These are phyloP conservation scores for Syngnathus typhle DNA, from an alignment of 2,113 vertebrate genomes.

Conservation along the genomic window DNA sequence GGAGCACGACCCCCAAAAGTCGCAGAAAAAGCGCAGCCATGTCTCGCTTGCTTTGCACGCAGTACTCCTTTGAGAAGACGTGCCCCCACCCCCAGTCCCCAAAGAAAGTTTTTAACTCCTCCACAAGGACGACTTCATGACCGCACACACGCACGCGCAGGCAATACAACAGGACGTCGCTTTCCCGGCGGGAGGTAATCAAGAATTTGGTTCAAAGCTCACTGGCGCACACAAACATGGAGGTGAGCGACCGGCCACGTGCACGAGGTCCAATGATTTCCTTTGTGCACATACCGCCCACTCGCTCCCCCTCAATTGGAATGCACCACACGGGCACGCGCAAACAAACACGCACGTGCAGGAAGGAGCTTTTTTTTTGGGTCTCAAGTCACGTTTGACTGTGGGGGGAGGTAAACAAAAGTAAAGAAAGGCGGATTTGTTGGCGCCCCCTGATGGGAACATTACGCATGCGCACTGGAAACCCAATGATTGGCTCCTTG, in stretches of 20 bases:
- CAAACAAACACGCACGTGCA: background rate
- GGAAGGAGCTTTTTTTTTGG: background rate
- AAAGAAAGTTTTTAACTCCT: background rate
- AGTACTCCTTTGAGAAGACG: background rate
- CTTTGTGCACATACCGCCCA: background rate
- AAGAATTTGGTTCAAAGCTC: background rate
- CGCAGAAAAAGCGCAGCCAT: background rate
- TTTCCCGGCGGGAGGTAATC: background rate
- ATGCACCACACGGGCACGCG: background rate
- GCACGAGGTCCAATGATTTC: background rate
- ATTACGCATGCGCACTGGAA: background rate
- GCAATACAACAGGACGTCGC: background rate
- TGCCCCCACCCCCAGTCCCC: too few relatives aligned
- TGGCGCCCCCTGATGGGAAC: background rate
- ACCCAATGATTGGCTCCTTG: background rate
- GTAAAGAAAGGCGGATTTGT: background rate
- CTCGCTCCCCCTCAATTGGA: background rate
- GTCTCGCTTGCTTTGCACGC: conserved; percentile 22
- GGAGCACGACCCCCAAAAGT: background rate
- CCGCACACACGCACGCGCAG: background rate
- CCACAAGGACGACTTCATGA: background rate
- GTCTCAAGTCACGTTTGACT: background rate
- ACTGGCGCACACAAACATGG: background rate
- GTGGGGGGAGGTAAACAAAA: background rate
- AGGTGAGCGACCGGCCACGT: background rate